Conservation (phyloP, 1,140 invertebrate genomes). For the Pentalonia nigronervosa region DNA sequence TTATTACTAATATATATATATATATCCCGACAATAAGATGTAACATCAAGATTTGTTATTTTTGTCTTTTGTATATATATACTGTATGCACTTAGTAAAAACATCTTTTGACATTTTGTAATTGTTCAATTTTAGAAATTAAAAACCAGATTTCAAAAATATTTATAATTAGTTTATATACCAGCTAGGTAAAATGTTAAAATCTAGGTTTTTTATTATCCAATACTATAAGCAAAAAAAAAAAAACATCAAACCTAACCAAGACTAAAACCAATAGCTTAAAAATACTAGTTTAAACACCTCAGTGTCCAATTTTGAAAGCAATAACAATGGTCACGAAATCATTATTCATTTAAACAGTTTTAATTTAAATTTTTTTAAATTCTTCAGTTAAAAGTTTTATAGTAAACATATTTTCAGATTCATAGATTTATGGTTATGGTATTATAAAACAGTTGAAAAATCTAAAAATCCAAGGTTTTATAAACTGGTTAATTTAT, state of each 20-base stretch:
- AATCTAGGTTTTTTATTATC: background rate
- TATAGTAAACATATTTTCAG: no score
- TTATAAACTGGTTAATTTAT: background rate
- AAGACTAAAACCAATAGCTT: no score
- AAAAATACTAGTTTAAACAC: background rate
- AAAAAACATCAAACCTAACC: no score
- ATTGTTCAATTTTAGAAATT: background rate
- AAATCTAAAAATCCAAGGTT: background rate
- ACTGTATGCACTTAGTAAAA: background rate
- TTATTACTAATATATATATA: no score
- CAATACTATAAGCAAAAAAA: no score
- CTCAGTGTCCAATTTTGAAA: background rate
- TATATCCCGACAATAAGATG: background rate
- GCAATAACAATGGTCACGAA: background rate
- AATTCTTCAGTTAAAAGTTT: no score
- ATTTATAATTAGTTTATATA: background rate
- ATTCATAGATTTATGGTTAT: no score
- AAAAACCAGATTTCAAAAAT: background rate
- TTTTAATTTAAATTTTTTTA: no score
- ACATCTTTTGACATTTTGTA: background rate
- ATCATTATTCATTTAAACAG: background rate
- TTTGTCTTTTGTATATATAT: background rate
- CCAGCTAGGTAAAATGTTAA: background rate
- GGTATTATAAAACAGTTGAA: background rate
- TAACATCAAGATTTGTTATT: background rate